Conservation (phyloP, 2,888 invertebrate species). For the Napeogenes inachia region DNA sequence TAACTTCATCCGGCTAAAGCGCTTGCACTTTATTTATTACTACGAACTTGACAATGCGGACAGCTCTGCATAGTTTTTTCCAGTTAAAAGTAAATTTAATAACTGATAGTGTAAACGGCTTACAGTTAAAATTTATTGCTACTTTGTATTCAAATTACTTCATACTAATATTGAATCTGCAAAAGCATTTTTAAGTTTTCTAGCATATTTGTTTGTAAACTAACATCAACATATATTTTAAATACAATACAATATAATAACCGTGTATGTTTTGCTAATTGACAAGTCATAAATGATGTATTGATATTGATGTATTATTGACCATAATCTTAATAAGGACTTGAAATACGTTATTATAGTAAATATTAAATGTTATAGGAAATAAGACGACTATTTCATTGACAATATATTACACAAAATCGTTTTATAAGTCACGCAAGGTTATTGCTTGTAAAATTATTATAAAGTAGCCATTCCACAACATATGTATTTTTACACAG, state of each 20-base stretch:
- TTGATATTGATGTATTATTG: no score
- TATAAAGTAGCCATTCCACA: slow-evolving; percentile 20
- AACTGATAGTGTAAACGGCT: slow-evolving; percentile 20
- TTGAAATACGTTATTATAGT: no score
- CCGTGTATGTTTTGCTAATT: no score
- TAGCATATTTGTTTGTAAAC: no score
- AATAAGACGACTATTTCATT: no score
- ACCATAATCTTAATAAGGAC: no score
- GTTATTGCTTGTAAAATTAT: neutral
- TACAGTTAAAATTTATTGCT: slow-evolving; percentile 24
- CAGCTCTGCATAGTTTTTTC: slow-evolving; percentile 27
- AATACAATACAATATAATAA: no score
- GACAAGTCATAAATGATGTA: no score
- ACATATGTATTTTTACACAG: slow-evolving; percentile 31
- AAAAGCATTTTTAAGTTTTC: no score
- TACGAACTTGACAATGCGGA: slow-evolving; percentile 53
- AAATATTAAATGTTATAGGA: no score
- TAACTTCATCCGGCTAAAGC: slow-evolving; percentile 69
- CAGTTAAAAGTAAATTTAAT: slow-evolving; percentile 27
- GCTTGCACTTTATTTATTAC: slow-evolving; percentile 69
- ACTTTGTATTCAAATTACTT: slow-evolving; percentile 16
- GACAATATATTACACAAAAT: neutral
- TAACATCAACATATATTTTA: no score
- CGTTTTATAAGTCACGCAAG: neutral
- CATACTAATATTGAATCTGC: neutral